These are phyloP conservation scores for Parasteatoda lunata DNA, from an alignment of 2,888 invertebrate genomes.

Conservation along the genomic window DNA sequence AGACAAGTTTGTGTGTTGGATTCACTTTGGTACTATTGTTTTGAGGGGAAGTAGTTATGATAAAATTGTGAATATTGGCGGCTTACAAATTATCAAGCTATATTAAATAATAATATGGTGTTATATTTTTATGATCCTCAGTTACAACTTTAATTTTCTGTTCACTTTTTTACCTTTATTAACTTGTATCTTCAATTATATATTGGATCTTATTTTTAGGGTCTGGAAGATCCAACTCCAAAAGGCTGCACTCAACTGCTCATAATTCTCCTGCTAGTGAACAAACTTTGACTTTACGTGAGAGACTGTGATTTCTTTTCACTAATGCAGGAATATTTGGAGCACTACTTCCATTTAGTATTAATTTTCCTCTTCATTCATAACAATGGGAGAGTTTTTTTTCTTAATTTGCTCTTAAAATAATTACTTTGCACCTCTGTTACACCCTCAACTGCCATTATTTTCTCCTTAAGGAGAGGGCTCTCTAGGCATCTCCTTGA, in stretches of 20 bases:
- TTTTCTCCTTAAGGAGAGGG: constrained; percentile 22
- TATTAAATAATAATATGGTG: too few relatives aligned
- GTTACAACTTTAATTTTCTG: not conserved
- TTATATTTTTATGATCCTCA: not conserved
- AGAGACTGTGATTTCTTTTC: constrained; percentile 62
- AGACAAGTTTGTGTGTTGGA: too few relatives aligned
- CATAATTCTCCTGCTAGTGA: constrained; percentile 56
- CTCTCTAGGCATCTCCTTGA: not conserved
- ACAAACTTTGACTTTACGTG: constrained; percentile 50
- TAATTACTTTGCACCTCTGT: constrained; percentile 55
- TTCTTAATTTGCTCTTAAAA: not conserved
- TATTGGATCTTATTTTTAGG: constrained; percentile 22
- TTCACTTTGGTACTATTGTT: too few relatives aligned
- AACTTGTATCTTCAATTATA: not conserved
- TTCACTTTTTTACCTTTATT: not conserved
- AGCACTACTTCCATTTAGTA: constrained; percentile 45
- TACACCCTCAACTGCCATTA: constrained; percentile 33
- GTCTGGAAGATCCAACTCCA: constrained; percentile 44
- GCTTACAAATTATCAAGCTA: too few relatives aligned
- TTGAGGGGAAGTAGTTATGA: too few relatives aligned
- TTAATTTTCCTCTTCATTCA: constrained; percentile 26
- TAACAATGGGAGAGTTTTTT: constrained; percentile 47
- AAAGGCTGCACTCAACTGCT: constrained; percentile 54
- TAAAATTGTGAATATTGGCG: too few relatives aligned
- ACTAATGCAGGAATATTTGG: constrained; percentile 44